A percentile compares a stretch with the other conserved stretches of the same genome.
These are phyloP conservation scores for Drosophila leontia DNA, from an alignment of 1,140 invertebrate species.

Conservation along the genomic window DNA sequence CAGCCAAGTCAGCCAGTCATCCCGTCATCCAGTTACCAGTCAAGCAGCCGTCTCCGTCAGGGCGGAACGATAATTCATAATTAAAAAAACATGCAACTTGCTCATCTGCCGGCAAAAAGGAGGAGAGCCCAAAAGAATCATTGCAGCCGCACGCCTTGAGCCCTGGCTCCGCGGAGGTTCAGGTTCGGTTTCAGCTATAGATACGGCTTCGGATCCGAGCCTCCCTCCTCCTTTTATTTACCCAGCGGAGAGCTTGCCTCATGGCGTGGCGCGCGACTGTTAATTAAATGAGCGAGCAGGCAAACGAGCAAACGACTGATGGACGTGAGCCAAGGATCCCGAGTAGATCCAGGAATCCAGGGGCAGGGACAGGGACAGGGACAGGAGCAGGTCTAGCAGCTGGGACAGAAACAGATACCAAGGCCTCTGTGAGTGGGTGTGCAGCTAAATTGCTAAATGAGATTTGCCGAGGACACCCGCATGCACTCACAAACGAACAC, in stretches of 20 bases:
- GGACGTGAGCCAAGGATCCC: slow-evolving; percentile 65
- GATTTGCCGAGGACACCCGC: slow-evolving; percentile 73
- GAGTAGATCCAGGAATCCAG: slow-evolving; percentile 34
- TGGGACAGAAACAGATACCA: slow-evolving; percentile 13
- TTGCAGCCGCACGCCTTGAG: slow-evolving; percentile 63
- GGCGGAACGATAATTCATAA: slow-evolving; percentile 77
- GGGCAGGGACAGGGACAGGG: slow-evolving; percentile 12
- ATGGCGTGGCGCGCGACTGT: slow-evolving; percentile 81
- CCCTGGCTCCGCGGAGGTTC: slow-evolving; percentile 34
- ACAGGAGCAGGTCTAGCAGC: slow-evolving; percentile 1
- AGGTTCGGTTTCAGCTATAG: slow-evolving; percentile 31
- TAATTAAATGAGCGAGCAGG: slow-evolving; percentile 83
- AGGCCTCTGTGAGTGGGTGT: slow-evolving; percentile 73
- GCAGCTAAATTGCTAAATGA: slow-evolving; percentile 84
- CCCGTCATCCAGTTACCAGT: slow-evolving; percentile 36
- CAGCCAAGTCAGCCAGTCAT: slow-evolving; percentile 43
- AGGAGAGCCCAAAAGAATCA: slow-evolving; percentile 40
- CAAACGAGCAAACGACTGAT: slow-evolving; percentile 83
- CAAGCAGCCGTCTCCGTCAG: slow-evolving; percentile 33
- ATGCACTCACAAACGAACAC: slow-evolving; percentile 24
- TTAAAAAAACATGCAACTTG: slow-evolving; percentile 79
- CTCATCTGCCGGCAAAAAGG: slow-evolving; percentile 47
- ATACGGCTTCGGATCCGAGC: slow-evolving; percentile 19
- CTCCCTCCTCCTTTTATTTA: slow-evolving; percentile 25
- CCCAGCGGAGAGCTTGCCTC: slow-evolving; percentile 17